A percentile compares a stretch with the other conserved stretches of the same genome.
phyloP scores from a whole-genome alignment of 2,113 vertebrate genomes.

The Hemiprocne comata region DNA sequence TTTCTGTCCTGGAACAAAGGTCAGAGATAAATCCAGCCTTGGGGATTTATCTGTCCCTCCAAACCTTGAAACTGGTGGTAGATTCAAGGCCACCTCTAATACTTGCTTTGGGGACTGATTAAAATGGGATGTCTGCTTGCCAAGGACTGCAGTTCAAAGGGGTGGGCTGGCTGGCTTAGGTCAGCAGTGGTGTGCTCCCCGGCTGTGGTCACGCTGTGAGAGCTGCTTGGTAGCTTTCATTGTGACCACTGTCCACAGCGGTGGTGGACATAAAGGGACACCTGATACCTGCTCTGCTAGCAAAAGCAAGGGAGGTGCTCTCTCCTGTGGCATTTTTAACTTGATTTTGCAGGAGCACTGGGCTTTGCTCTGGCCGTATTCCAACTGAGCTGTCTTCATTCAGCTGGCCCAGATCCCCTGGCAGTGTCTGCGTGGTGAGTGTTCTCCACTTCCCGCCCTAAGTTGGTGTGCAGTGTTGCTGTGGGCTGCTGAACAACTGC shows the following conservation, averaged over 20 bases:
- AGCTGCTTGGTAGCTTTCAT: background rate
- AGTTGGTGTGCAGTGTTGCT: conserved; percentile 9
- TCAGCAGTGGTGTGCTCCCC: background rate
- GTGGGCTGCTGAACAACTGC: conserved; percentile 31
- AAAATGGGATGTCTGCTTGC: background rate
- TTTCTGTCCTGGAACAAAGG: background rate
- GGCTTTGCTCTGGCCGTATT: background rate
- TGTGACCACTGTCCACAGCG: background rate
- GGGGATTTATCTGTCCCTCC: background rate
- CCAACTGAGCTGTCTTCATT: background rate
- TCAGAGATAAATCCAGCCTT: background rate
- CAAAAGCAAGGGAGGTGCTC: background rate
- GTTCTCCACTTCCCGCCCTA: background rate
- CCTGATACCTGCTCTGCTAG: background rate
- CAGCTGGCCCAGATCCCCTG: conserved; percentile 20
- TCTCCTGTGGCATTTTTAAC: background rate
- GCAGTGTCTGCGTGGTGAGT: background rate
- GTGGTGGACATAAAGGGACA: background rate
- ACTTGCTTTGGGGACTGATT: background rate
- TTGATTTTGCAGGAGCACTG: background rate
- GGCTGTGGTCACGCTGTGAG: background rate
- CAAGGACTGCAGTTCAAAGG: background rate
- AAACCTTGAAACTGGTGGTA: background rate
- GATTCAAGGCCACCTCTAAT: background rate
- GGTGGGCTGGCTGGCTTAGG: background rate